Evolutionary conservation across 2,113 vertebrate genomes (phyloP).

Genomic region (Catagonus wagneri): DNA sequence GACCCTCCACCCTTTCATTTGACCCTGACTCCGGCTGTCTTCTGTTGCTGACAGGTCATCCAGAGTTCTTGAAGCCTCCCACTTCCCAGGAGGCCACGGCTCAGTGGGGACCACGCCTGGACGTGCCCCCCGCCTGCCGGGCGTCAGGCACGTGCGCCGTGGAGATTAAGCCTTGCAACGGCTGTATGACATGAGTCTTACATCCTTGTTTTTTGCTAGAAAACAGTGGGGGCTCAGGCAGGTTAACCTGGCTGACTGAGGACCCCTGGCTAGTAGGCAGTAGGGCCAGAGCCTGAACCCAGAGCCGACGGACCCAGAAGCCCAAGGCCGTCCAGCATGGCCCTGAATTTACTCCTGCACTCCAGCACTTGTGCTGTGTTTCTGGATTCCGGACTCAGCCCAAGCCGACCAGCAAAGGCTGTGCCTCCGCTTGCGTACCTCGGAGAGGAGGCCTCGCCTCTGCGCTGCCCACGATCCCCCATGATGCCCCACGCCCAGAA

Average conservation of each 20-base stretch:
- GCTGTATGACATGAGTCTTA: background rate
- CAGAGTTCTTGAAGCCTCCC: no score
- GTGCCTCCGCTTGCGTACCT: background rate
- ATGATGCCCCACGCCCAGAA: no score
- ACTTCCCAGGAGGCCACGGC: fast-evolving
- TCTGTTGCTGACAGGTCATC: background rate
- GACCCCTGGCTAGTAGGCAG: background rate
- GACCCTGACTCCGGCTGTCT: no score
- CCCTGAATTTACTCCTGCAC: background rate
- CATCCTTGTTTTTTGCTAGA: background rate
- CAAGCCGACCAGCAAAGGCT: fast-evolving
- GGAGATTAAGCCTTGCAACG: no score
- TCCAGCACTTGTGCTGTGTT: fast-evolving
- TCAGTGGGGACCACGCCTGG: fast-evolving
- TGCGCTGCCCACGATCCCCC: background rate
- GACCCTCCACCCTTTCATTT: fast-evolving
- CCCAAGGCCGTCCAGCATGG: fast-evolving
- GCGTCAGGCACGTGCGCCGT: fast-evolving
- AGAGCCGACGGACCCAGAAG: background rate
- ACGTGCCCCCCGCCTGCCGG: fast-evolving
- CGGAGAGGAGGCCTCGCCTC: fast-evolving
- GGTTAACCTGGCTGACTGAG: background rate
- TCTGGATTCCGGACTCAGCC: no score
- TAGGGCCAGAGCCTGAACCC: background rate
- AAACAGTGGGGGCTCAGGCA: background rate